Evolutionary conservation across 2,113 vertebrate genomes (phyloP).

Genomic region (Muntiacus muntjak): DNA sequence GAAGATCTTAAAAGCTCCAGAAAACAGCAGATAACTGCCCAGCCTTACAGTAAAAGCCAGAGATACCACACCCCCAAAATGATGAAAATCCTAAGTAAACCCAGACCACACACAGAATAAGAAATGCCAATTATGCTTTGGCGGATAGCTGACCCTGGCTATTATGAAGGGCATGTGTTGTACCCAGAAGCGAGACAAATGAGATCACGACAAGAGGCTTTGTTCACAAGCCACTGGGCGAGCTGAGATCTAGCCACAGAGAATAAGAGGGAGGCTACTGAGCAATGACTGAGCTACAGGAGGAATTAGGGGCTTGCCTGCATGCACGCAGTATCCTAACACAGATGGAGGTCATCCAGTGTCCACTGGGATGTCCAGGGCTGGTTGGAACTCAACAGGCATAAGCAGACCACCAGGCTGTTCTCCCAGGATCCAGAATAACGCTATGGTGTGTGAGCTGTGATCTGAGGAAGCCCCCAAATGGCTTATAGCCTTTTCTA

Average conservation of each 20-base stretch:
- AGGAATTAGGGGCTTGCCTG: not conserved
- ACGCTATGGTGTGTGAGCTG: not conserved
- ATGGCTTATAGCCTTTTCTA: not conserved
- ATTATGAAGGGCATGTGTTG: not conserved
- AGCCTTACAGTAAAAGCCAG: not conserved
- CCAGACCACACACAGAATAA: not conserved
- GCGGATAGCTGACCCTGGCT: not conserved
- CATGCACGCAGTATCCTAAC: not conserved
- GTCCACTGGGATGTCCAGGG: not conserved
- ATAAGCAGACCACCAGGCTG: not conserved
- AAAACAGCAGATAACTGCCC: not conserved
- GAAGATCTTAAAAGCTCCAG: not conserved
- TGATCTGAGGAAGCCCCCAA: not conserved
- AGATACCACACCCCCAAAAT: not conserved
- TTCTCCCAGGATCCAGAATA: not conserved
- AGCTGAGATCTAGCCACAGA: not conserved
- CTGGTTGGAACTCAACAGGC: not conserved
- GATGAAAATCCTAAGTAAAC: not conserved
- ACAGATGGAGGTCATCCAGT: not conserved
- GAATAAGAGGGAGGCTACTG: not conserved
- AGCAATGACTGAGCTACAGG: not conserved
- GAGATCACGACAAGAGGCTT: not conserved
- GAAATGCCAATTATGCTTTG: not conserved
- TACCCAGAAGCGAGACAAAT: not conserved
- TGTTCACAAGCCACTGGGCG: not conserved